Base-by-base conservation (phyloP, 2,113 vertebrate species). In the Agapornis roseicollis region DNA sequence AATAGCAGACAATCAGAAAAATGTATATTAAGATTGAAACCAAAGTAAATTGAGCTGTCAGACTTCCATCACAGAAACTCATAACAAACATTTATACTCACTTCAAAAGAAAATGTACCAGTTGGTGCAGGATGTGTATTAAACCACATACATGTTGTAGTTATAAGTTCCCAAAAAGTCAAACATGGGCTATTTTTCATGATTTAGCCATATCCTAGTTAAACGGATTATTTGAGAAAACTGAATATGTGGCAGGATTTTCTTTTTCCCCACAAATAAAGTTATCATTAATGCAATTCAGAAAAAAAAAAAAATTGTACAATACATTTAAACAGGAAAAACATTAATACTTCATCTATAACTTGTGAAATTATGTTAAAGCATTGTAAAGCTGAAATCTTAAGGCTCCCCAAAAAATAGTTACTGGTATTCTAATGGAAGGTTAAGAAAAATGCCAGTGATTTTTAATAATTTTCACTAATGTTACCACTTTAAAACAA, bases 101-200 rank as follows among this genome's bases (percentile, higher is more conserved):
- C 20, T 96, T 87, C 52, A 93, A 96, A 95, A 97, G 86, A 93
- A 94, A 93, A 94, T 11, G 8, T 58, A 95, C 50, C 17, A 60
- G 24, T 19, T 94, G 27, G 55, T 69, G 94, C 94, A 97, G 96
- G 95, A 96, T 91, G 82, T 95, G 91, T 87, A 92, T 69, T 94
- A 89, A n/a, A 56, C 19, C 33, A 14, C 55, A n/a, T 56, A 56
- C 7, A 20, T 33, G 20, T 9, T 95, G 73, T 87, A 95, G 71
- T 89, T 88, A 95, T 37, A 76, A 92, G 95, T 95, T 95, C 81
- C 63, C 80, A 95, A 85, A 64, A 93, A 93, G 39, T 88, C 44
- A 88, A 83, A 91, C 41, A 94, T 25, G 90, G 42, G 23, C 53
- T 89, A 94, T 94, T 95, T 86, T 63, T 78, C 80, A 87, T 60